Conservation (phyloP, 2,797 vertebrate genomes). For the Poeciliopsis gracilis region DNA sequence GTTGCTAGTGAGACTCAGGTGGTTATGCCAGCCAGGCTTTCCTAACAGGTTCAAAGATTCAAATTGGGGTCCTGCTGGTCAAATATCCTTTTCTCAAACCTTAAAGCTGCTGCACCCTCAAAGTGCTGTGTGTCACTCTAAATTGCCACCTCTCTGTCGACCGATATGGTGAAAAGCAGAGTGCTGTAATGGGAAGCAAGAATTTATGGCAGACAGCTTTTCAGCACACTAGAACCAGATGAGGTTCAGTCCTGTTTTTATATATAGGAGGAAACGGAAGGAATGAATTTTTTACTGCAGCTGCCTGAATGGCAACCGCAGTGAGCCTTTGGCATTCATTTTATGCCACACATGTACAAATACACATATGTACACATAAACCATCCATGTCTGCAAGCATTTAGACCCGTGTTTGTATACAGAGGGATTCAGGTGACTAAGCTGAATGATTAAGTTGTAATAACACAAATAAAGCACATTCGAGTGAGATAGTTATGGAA, state of each 20-base stretch:
- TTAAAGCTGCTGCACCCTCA: slow-evolving; percentile 35
- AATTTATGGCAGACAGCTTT: slow-evolving; percentile 32
- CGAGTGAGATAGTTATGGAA: slow-evolving; percentile 41
- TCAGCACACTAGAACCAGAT: slow-evolving; percentile 29
- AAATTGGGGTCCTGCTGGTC: slow-evolving; percentile 30
- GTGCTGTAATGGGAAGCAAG: slow-evolving; percentile 27
- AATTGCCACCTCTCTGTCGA: slow-evolving; percentile 27
- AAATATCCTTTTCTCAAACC: slow-evolving; percentile 25
- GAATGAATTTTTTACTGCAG: slow-evolving; percentile 39
- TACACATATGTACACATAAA: slow-evolving; percentile 3
- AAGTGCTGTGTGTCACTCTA: slow-evolving; percentile 24
- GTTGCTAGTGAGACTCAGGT: background rate
- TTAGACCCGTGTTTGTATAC: slow-evolving; percentile 16
- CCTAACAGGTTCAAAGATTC: slow-evolving; percentile 22
- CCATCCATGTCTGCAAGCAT: background rate
- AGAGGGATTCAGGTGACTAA: slow-evolving; percentile 49
- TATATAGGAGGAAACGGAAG: slow-evolving; percentile 25
- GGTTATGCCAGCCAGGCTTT: slow-evolving; percentile 1
- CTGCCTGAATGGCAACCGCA: slow-evolving; percentile 23
- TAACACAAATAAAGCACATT: slow-evolving; percentile 55
- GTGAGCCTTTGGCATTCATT: slow-evolving; percentile 13
- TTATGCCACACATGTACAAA: slow-evolving; percentile 12
- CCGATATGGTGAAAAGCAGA: slow-evolving; percentile 26
- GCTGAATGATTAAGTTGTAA: slow-evolving; percentile 75
- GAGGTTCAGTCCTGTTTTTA: slow-evolving; percentile 26